These are phyloP conservation scores for Hololepta plana DNA, from an alignment of 2,888 invertebrate species.

Conservation along the genomic window DNA sequence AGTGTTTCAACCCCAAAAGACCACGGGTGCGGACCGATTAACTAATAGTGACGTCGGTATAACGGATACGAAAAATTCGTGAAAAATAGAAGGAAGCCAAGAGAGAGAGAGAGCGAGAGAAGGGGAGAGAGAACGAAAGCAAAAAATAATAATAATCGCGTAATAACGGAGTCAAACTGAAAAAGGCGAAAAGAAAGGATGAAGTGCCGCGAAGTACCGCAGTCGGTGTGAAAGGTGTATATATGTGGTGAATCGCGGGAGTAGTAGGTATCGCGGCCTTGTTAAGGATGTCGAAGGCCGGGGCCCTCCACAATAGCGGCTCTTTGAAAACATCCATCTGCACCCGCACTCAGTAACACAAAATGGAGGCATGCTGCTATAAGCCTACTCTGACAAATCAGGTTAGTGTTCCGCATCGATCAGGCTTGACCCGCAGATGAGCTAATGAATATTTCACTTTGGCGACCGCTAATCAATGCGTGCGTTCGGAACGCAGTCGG, in stretches of 20 bases:
- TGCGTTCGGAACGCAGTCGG: background rate
- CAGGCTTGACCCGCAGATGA: slow-evolving; percentile 6
- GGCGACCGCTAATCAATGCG: slow-evolving; percentile 6
- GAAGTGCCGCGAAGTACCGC: slow-evolving; percentile 16
- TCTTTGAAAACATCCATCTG: slow-evolving; percentile 15
- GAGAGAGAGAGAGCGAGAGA: slow-evolving; percentile 4
- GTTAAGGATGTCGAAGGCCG: slow-evolving; percentile 14
- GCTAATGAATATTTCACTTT: too few species aligned
- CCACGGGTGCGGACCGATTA: slow-evolving; percentile 23
- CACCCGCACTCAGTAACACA: slow-evolving; percentile 17
- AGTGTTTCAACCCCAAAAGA: slow-evolving; percentile 19
- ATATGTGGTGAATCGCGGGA: slow-evolving; percentile 9
- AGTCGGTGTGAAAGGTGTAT: slow-evolving; percentile 12
- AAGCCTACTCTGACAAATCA: slow-evolving; percentile 24
- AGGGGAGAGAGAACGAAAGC: background rate
- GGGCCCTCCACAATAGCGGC: slow-evolving; percentile 14
- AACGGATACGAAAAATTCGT: too few species aligned
- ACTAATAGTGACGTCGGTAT: too few species aligned
- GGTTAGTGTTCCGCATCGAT: slow-evolving; percentile 18
- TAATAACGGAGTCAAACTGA: too few species aligned
- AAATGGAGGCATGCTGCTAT: slow-evolving; percentile 22
- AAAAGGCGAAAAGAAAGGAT: slow-evolving; percentile 16
- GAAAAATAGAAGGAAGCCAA: too few species aligned
- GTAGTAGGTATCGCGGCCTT: too few species aligned
- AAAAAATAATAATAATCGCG: slow-evolving; percentile 5